Evolutionary conservation across 2,888 invertebrate genomes (phyloP), one percentile per base, ranked within the genome.

Genomic region (Lepidochrysops patricia): DNA sequence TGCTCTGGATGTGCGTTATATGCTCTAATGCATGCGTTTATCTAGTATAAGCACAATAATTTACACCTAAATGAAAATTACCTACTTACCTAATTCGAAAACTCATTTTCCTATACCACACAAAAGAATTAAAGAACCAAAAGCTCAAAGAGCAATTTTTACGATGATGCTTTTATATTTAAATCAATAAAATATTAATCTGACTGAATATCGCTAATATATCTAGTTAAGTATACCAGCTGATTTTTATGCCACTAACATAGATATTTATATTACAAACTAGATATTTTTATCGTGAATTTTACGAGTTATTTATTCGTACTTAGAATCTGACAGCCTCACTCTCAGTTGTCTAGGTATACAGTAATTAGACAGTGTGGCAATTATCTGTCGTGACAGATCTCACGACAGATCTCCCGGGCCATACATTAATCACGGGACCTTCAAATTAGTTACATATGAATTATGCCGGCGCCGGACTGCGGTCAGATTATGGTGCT

Each of bases 401-500:
- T 52, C 27, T n/a, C 50, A n/a, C 26, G 26, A 13, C 27, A 52
- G 48, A 57, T 57, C 57, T 52, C 32, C 57, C 57, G 37, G 19
- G 43, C 43, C 58, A 61, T 58, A 52, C 61, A 59, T 50, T 58
- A 34, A 50, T 59, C 57, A 59, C 27, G 34, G 25, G 15, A 49
- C 56, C 59, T 54, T 58, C 54, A 54, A 54, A 58, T 54, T 60
- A 50, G 63, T 63, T 60, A 69, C 66, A 66, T 62, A 61, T 63
- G 64, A 64, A 62, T 62, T 65, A 67, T 62, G 64, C 65, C 63
- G 32, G 58, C 57, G 65, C 63, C 57, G 63, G 50, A 49, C 63
- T 61, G 66, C 60, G 67, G 65, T 62, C 60, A 65, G 64, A 66
- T 67, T 67, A 67, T 61, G 60, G 54, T 32, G 29, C 54, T 54